A percentile compares a stretch with the other conserved stretches of the same genome.
Evolutionary conservation across 2,113 vertebrate species (phyloP).

Genomic region (Strigops habroptila): DNA sequence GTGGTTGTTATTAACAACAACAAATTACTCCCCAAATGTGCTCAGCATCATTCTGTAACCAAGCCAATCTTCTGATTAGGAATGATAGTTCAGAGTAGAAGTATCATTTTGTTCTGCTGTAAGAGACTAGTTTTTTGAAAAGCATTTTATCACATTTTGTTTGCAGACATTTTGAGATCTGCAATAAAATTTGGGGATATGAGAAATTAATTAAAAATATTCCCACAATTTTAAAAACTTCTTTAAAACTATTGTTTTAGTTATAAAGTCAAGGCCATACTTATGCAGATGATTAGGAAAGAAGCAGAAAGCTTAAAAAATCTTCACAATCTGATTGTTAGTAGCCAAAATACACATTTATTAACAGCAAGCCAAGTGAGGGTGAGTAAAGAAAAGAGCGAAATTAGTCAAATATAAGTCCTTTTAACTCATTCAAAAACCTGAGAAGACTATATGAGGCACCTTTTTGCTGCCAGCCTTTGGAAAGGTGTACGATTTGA

Average conservation of each 20-base stretch:
- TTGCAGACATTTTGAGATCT: not conserved
- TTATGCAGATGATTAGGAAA: not conserved
- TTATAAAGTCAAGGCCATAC: not conserved
- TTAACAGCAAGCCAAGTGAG: conserved; percentile 6
- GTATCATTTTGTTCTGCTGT: not conserved
- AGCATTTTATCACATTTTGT: not conserved
- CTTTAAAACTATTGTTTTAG: not conserved
- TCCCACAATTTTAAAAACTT: not conserved
- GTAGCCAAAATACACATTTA: conserved; percentile 42
- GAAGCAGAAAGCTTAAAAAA: not conserved
- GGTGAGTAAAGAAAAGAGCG: not conserved
- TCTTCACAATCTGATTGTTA: conserved; percentile 27
- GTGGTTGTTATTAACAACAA: not conserved
- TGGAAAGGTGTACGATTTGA: conserved; percentile 87
- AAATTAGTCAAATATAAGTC: conserved; percentile 3
- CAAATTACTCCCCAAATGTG: not conserved
- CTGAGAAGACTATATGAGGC: conserved; percentile 60
- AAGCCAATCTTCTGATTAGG: not conserved
- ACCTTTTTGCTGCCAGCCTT: conserved; percentile 89
- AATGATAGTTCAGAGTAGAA: not conserved
- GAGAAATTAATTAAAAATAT: not conserved
- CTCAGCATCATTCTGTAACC: not conserved
- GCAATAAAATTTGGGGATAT: not conserved
- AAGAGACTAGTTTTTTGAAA: not conserved
- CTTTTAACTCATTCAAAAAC: conserved; percentile 56